Percentiles rank a stretch among this genome's conserved stretches.
These are phyloP conservation scores for Pseudobourletiella spinata DNA, from an alignment of 1,140 invertebrate species.

Conservation along the genomic window DNA sequence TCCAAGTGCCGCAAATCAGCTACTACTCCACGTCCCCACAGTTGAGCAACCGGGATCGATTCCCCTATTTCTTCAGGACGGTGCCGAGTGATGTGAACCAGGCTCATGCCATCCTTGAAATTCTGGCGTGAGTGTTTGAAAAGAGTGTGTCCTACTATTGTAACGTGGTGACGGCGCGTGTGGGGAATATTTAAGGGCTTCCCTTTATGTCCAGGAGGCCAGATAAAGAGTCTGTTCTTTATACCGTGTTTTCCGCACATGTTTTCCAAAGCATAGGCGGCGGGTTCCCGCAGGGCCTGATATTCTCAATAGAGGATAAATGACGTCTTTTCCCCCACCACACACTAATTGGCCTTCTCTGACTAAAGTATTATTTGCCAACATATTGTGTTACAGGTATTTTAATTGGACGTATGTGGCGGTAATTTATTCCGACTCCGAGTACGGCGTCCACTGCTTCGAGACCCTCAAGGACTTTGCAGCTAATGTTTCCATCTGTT, in stretches of 20 bases:
- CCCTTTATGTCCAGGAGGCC: no score
- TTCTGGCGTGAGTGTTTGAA: slow-evolving; percentile 47
- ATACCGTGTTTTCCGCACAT: no score
- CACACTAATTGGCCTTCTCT: no score
- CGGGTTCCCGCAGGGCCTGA: no score
- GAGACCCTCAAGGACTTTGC: slow-evolving; percentile 46
- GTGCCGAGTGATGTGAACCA: slow-evolving; percentile 53
- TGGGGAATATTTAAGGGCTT: no score
- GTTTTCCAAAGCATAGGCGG: no score
- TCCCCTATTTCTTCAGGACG: slow-evolving; percentile 52
- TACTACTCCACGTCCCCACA: slow-evolving; percentile 52
- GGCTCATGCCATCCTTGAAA: slow-evolving; percentile 49
- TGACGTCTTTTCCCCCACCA: no score
- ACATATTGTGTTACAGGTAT: slow-evolving; percentile 43
- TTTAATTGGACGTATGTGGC: slow-evolving; percentile 52
- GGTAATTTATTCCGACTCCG: slow-evolving; percentile 51
- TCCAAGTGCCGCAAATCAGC: slow-evolving; percentile 52
- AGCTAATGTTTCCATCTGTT: slow-evolving; percentile 47
- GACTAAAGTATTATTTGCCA: no score
- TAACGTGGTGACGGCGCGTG: no score
- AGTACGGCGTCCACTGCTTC: slow-evolving; percentile 48
- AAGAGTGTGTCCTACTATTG: no score
- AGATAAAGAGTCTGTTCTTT: no score
- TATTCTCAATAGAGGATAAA: no score
- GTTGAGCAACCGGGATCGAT: slow-evolving; percentile 48